Evolutionary conservation across 1,140 invertebrate species (phyloP).

Genomic region (Dendrolimus punctatus): DNA sequence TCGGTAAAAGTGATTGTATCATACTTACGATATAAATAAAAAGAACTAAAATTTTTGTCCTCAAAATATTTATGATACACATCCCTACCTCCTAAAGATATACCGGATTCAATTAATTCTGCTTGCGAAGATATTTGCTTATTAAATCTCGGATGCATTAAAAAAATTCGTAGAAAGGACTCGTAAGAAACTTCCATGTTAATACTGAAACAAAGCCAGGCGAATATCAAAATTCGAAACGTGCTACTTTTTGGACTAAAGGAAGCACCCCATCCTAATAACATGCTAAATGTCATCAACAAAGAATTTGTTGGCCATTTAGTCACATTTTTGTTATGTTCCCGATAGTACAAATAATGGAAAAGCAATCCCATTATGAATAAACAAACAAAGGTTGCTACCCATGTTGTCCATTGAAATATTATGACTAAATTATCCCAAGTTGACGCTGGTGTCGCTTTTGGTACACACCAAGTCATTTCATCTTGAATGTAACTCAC

Average conservation of each 20-base stretch:
- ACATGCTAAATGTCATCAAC: conserved; percentile 64
- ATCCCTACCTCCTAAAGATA: conserved; percentile 58
- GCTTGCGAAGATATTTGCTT: conserved; percentile 61
- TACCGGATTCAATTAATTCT: conserved; percentile 56
- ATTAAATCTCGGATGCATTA: conserved; percentile 66
- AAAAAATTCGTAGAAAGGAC: conserved; percentile 65
- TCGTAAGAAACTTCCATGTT: conserved; percentile 68
- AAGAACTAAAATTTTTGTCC: conserved; percentile 54
- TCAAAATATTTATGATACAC: conserved; percentile 65
- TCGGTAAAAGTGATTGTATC: conserved; percentile 51
- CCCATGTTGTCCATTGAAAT: conserved; percentile 65
- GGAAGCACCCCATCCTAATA: conserved; percentile 60
- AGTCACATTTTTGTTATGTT: conserved; percentile 40
- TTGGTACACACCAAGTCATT: conserved; percentile 66
- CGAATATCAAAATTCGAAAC: conserved; percentile 60
- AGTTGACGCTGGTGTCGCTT: conserved; percentile 45
- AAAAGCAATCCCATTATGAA: conserved; percentile 53
- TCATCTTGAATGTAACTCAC: conserved; percentile 66
- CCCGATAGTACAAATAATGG: conserved; percentile 55
- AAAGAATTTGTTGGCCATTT: conserved; percentile 66
- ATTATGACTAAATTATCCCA: conserved; percentile 67
- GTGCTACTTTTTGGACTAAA: conserved; percentile 55
- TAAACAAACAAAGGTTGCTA: conserved; percentile 47
- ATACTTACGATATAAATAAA: conserved; percentile 66
- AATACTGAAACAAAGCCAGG: conserved; percentile 65